A percentile compares a stretch with the other conserved stretches of the same genome.
Evolutionary conservation across 2,888 invertebrate species (phyloP).

Genomic region (Neoaliturus tenellus): DNA sequence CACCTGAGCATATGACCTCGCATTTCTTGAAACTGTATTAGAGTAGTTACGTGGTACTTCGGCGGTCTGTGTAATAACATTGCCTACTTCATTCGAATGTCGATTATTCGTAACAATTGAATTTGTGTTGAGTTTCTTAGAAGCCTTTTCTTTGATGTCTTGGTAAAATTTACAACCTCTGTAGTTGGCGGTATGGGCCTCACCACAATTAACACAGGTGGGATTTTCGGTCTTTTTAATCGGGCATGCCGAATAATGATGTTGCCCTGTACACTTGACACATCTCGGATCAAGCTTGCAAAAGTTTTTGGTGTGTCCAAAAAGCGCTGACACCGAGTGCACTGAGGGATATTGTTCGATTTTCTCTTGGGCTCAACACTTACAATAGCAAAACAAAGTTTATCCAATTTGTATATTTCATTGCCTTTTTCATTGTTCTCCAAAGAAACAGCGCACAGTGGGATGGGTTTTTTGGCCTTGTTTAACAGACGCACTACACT

Average conservation of each 20-base stretch:
- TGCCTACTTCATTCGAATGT: too few species aligned
- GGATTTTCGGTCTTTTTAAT: not conserved
- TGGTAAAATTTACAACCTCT: not conserved
- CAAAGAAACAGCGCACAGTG: not conserved
- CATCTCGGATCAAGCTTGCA: not conserved
- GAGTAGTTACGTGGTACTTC: too few species aligned
- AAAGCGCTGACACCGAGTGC: not conserved
- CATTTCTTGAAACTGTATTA: too few species aligned
- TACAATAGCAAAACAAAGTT: not conserved
- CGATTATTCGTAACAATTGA: too few species aligned
- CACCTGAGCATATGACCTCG: too few species aligned
- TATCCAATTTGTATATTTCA: not conserved
- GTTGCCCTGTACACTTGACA: not conserved
- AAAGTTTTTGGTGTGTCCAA: conserved; percentile 9
- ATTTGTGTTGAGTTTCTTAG: not conserved
- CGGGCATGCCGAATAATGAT: not conserved
- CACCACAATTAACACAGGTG: not conserved
- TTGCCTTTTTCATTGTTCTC: not conserved
- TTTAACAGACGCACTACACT: not conserved
- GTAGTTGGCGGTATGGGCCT: not conserved
- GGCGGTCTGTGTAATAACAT: too few species aligned
- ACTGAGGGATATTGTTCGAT: not conserved
- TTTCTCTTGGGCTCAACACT: not conserved
- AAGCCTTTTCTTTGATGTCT: not conserved
- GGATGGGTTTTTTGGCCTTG: not conserved